Base-by-base conservation (phyloP, 2,113 vertebrate genomes). In the Sorex fumeus region DNA sequence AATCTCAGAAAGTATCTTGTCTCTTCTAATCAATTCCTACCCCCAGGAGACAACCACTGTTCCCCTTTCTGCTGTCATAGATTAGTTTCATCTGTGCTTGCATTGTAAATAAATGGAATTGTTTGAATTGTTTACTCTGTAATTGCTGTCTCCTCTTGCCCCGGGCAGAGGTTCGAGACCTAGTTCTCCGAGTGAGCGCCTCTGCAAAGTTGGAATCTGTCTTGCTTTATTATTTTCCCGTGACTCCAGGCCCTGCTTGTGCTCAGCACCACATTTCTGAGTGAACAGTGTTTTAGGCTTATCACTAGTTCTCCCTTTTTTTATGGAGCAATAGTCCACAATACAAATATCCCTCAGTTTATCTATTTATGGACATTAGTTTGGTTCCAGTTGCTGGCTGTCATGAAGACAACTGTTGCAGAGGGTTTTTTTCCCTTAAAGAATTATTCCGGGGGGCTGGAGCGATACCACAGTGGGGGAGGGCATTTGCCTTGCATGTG, bases 41-140 rank as follows among this genome's bases (percentile, higher is more conserved):
- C 70, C 69, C 75, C 0, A 0, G 74, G 92, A 85, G 50, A 91
- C 34, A 67, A 18, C 32, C 6, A 0, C 62, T 57, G 47, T 77
- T 77, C 64, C 62, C 7, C 18, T 50, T 67, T 88, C 62, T 67
- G 62, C 64, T 76, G 21, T 69, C 34, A 36, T 36, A 11, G 40
- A 66, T 76, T 32, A 74, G 28, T 76, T 91, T 53, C 74, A 40
- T 64, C 71, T 83, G 34, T 62, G 82, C 81, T 62, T 34, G 64
- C 47, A 70, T 78, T 87, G 71, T 83, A 74, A 87, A 62, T 77
- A 47, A 62, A 21, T 47, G 76, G 45, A 28, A 1, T 8, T 53
- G 69, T 50, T 36, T 70, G 36, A 28, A 2, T 8, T 53, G 69
- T 50, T 36, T 70, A 6, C 3, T 72, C 88, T 75, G 67, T 70